Percentiles rank a stretch among this genome's conserved stretches.
phyloP scores from a whole-genome alignment of 2,888 invertebrate species.

The Acronicta aceris region DNA sequence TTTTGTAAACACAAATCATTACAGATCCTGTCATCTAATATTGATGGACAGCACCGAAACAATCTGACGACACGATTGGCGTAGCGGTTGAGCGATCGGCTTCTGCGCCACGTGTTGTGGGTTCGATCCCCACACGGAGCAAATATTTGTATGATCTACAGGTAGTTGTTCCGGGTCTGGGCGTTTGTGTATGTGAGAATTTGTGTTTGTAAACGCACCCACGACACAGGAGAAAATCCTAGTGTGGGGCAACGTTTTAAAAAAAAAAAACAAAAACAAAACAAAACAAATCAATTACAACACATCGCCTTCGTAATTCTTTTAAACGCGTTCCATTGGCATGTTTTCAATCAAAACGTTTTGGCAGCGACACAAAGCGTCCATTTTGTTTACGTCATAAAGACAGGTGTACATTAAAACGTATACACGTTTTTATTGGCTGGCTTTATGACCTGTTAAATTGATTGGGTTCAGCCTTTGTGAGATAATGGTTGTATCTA shows the following conservation, averaged over 20 bases:
- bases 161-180: too few species aligned
- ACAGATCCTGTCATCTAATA: constrained; percentile 2
- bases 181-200: too few species aligned
- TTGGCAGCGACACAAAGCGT: constrained; percentile 12
- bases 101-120: too few species aligned
- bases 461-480: constrained; percentile 36
- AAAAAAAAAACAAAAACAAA: too few species aligned
- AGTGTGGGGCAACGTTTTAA: too few species aligned
- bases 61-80: too few species aligned
- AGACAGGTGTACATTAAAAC: constrained; percentile 38
- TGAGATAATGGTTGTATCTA: constrained; percentile 16
- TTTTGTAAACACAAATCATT: neutral
- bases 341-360: constrained; percentile 40
- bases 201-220: too few species aligned
- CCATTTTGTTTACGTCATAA: constrained; percentile 28
- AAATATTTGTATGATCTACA: too few species aligned
- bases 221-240: too few species aligned
- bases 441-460: constrained; percentile 11
- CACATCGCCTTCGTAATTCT: constrained; percentile 38
- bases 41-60: constrained; percentile 16
- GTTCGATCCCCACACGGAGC: too few species aligned
- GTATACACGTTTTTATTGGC: constrained; percentile 30
- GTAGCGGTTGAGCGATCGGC: too few species aligned
- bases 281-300: constrained; percentile 12
- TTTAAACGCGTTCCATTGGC: constrained; percentile 34